Evolutionary conservation across 2,113 vertebrate species (phyloP).

Genomic region (Callopanchax toddi): DNA sequence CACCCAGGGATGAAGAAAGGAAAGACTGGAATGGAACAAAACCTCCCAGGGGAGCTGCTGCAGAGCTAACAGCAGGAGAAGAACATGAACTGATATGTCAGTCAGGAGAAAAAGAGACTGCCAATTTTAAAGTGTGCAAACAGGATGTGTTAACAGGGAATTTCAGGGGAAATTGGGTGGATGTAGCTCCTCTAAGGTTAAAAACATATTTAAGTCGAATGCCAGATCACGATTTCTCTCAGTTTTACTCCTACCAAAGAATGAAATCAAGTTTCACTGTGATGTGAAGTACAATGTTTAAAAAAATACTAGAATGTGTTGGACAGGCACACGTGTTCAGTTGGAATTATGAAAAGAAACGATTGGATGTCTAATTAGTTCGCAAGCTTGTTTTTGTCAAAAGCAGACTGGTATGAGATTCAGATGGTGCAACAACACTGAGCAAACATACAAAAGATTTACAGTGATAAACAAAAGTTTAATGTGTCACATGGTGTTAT

Average conservation of each 20-base stretch:
- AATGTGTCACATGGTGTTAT: too few relatives aligned
- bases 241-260: conserved; percentile 25
- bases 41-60: conserved; percentile 33
- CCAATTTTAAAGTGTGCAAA: conserved; percentile 54
- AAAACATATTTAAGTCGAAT: conserved; percentile 52
- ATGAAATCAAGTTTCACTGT: conserved; percentile 11
- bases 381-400: too few relatives aligned
- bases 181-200: conserved; percentile 26
- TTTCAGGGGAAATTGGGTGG: conserved; percentile 23
- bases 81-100: conserved; percentile 47
- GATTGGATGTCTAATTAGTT: too few relatives aligned
- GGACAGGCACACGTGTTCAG: neutral
- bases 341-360: neutral
- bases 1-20: conserved; percentile 27
- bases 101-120: conserved; percentile 14
- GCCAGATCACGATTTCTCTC: conserved; percentile 44
- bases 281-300: neutral
- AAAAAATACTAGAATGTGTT: neutral
- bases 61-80: conserved; percentile 17
- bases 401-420: too few relatives aligned
- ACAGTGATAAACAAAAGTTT: too few relatives aligned
- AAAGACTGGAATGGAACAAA: conserved; percentile 45
- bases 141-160: conserved; percentile 69
- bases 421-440: too few relatives aligned
- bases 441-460: too few relatives aligned